Base-by-base conservation (phyloP, 2,888 invertebrate genomes). In the Elgonia sp. region DNA sequence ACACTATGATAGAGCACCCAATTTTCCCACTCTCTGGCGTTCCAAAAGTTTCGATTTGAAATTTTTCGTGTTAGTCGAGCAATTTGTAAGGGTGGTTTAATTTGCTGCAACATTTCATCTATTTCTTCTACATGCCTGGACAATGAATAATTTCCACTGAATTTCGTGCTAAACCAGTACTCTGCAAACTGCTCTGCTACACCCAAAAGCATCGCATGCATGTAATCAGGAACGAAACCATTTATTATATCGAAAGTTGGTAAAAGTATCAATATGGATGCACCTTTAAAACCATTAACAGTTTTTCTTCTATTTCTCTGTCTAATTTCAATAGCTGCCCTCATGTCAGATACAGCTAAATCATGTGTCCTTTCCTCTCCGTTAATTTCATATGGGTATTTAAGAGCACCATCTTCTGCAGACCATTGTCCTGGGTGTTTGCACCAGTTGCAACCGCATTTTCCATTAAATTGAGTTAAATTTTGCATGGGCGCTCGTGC, bases 171-270 rank as follows among this genome's bases (percentile, higher is more conserved):
- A n/a, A 88, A 77, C 90, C 90, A 90, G 53, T 86, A 87, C 4
- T 75, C 37, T 16, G 65, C 63, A 84, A 89, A 89, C 50, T 87
- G 87, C 16, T 84, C 50, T 39, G 80, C 76, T 8, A 89, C 67
- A 10, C 90, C 89, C 12, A 87, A 40, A 12, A 85, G 75, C 60
- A 89, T 86, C 21, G 65, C 79, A 63, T 91, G 90, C 90, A 91
- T 91, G 57, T 87, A 89, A 67, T 91, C 82, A 5, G 57, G 57
- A 0, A 57, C 57, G 12, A 57, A 57, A 10, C 57, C 21, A 21
- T 86, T 29, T n/a, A 87, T 84, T 40, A 90, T 89, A 63, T 91
- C 62, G 70, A 90, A 91, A 12, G 55, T 21, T 6, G 76, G 39
- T 37, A 89, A 69, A 37, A 46, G 18, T 40, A 79, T 42, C 9